Conservation (phyloP, 2,113 vertebrate genomes). For the Thalassoma bifasciatum region DNA sequence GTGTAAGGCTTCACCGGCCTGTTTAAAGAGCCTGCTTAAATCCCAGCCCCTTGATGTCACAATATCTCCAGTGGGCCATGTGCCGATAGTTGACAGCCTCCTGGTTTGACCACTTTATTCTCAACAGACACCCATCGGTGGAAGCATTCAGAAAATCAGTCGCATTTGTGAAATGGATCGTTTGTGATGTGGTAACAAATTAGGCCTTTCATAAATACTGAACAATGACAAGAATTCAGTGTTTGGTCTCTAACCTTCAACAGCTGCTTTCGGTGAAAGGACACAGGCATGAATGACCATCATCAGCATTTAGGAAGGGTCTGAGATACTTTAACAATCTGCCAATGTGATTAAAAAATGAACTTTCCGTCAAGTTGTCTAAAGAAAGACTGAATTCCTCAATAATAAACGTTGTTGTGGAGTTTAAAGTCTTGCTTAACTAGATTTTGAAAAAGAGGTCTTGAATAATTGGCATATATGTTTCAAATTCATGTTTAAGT, state of each 20-base stretch:
- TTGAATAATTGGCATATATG: neutral
- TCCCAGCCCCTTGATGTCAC: slow-evolving; percentile 70
- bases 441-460: neutral
- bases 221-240: slow-evolving; percentile 70
- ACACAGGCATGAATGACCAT: neutral
- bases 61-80: slow-evolving; percentile 80
- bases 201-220: slow-evolving; percentile 64
- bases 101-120: slow-evolving; percentile 65
- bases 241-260: slow-evolving; percentile 20
- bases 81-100: slow-evolving; percentile 73
- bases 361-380: neutral
- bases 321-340: slow-evolving; percentile 5
- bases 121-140: slow-evolving; percentile 53
- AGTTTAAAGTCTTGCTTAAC: neutral
- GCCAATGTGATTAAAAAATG: neutral
- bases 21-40: slow-evolving; percentile 67
- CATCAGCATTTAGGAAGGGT: neutral
- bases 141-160: slow-evolving; percentile 56
- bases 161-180: slow-evolving; percentile 56
- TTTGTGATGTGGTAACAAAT: slow-evolving; percentile 72
- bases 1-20: slow-evolving; percentile 58
- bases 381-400: neutral
- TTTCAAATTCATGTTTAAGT: neutral
- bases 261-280: slow-evolving; percentile 15
- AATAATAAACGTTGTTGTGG: neutral